Percentiles rank a stretch among this genome's conserved stretches.
phyloP scores from a whole-genome alignment of 2,113 vertebrate species.

The Sclerurus mexicanus region DNA sequence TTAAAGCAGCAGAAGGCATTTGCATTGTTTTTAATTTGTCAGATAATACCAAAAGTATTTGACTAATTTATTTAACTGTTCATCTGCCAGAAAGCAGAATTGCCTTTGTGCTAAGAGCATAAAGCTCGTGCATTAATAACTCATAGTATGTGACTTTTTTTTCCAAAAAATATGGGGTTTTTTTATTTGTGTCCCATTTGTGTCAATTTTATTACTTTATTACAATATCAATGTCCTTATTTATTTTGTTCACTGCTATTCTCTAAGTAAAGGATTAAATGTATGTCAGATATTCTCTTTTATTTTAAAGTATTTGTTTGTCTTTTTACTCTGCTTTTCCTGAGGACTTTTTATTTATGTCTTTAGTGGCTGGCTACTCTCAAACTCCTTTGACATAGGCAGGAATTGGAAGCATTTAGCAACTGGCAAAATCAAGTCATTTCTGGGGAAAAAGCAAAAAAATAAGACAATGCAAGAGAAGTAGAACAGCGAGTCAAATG shows the following conservation, averaged over 20 bases:
- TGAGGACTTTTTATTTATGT: not conserved
- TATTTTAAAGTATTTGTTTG: not conserved
- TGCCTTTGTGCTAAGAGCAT: not conserved
- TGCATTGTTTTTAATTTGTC: not conserved
- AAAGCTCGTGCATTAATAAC: not conserved
- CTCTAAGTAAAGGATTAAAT: not conserved
- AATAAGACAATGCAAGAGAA: not conserved
- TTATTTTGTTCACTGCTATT: not conserved
- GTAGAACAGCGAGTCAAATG: rapidly evolving
- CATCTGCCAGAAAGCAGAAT: not conserved
- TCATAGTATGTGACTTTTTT: not conserved
- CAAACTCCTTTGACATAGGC: not conserved
- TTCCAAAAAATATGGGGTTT: not conserved
- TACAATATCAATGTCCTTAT: not conserved
- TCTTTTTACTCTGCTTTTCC: not conserved
- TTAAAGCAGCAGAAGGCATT: not conserved
- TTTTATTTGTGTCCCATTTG: not conserved
- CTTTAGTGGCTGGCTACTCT: not conserved
- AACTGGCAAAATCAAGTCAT: not conserved
- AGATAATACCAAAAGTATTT: not conserved
- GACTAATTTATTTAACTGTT: not conserved
- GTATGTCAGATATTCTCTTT: not conserved
- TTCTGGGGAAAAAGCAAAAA: not conserved
- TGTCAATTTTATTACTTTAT: not conserved
- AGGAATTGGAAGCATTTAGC: not conserved